Evolutionary conservation across 2,888 invertebrate species (phyloP).

Genomic region (Plagodis pulveraria): DNA sequence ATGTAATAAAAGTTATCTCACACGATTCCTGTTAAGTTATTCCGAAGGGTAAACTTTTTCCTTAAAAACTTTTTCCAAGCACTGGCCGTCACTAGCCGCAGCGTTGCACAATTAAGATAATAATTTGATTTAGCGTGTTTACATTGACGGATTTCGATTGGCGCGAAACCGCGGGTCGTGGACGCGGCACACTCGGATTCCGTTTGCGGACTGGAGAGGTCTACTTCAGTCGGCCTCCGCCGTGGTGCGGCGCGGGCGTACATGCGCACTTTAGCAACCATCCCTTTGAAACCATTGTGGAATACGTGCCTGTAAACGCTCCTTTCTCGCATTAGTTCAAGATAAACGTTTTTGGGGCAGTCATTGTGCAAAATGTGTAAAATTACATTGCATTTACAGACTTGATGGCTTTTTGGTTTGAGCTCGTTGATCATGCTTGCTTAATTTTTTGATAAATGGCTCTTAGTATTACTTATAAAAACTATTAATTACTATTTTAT

Average conservation of each 20-base stretch:
- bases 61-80: constrained; percentile 48
- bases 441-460: neutral
- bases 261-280: constrained; percentile 75
- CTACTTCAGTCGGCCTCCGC: constrained; percentile 47
- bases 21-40: constrained; percentile 33
- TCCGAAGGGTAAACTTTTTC: constrained; percentile 37
- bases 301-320: constrained; percentile 68
- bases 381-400: constrained; percentile 30
- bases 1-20: constrained; percentile 25
- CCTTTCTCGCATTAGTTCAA: constrained; percentile 64
- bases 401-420: constrained; percentile 6
- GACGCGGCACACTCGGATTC: constrained; percentile 56
- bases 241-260: constrained; percentile 61
- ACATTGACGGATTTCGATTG: constrained; percentile 50
- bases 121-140: constrained; percentile 53
- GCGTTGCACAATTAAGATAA: constrained; percentile 37
- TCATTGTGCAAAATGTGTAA: neutral
- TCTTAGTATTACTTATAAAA: neutral
- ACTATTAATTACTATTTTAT: too few relatives aligned
- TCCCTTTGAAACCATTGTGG: constrained; percentile 69
- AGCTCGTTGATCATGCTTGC: neutral
- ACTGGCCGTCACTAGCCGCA: constrained; percentile 50
- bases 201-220: constrained; percentile 67
- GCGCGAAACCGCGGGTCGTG: constrained; percentile 43
- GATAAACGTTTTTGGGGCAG: constrained; percentile 67